Conservation (phyloP, 1,140 invertebrate genomes). For the Solenopsis fugax region DNA sequence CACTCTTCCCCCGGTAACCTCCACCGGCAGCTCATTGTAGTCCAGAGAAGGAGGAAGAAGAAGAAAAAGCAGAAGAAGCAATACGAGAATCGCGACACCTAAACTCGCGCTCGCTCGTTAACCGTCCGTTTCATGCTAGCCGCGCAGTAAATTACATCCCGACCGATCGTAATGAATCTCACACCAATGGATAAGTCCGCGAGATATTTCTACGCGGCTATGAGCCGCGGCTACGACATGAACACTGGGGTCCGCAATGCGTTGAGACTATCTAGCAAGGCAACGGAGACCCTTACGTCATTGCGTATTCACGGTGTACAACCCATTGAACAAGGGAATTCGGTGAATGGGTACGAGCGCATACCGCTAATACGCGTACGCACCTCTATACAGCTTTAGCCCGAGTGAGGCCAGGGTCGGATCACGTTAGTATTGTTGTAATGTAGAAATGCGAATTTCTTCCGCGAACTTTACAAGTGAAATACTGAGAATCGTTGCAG, state of each 20-base stretch:
- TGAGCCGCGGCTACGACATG: slow-evolving; percentile 8
- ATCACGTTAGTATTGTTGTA: slow-evolving; percentile 4
- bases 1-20: slow-evolving; percentile 44
- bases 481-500: neutral
- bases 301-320: slow-evolving; percentile 82
- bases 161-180: slow-evolving; percentile 78
- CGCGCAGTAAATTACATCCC: slow-evolving; percentile 75
- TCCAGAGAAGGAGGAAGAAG: slow-evolving; percentile 30
- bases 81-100: slow-evolving; percentile 66
- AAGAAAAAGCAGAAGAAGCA: slow-evolving; percentile 42
- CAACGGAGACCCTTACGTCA: slow-evolving; percentile 77
- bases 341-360: slow-evolving; percentile 81
- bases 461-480: slow-evolving; percentile 18
- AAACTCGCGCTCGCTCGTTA: slow-evolving; percentile 77
- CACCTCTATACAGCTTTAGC: slow-evolving; percentile 20
- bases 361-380: slow-evolving; percentile 62
- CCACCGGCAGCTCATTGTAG: slow-evolving; percentile 65
- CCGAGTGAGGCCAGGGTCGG: slow-evolving; percentile 48
- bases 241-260: slow-evolving; percentile 38
- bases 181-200: slow-evolving; percentile 64
- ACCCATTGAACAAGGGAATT: slow-evolving; percentile 82
- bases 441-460: slow-evolving; percentile 30
- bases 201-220: slow-evolving; percentile 56
- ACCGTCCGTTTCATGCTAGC: slow-evolving; percentile 64
- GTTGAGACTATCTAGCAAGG: slow-evolving; percentile 39